Percentiles rank a stretch among this genome's conserved stretches.
These are phyloP conservation scores for Mantis religiosa DNA, from an alignment of 2,888 invertebrate genomes.

Conservation along the genomic window DNA sequence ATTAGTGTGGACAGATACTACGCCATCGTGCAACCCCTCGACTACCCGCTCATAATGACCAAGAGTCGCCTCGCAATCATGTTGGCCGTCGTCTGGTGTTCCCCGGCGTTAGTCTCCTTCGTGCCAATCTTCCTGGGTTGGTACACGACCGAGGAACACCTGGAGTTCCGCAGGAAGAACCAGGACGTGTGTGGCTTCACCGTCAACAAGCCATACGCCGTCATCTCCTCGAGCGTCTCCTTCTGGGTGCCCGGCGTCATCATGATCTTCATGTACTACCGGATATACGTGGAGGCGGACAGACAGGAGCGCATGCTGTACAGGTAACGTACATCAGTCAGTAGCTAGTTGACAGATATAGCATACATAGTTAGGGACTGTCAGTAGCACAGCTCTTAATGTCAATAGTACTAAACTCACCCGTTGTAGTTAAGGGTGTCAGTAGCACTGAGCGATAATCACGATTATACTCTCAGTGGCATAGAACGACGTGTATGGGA, in stretches of 20 bases:
- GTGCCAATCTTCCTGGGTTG: constrained; percentile 92
- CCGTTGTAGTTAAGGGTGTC: too few relatives aligned
- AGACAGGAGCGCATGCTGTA: constrained; percentile 45
- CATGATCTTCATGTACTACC: constrained; percentile 46
- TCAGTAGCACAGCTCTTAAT: too few relatives aligned
- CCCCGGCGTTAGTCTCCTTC: constrained; percentile 88
- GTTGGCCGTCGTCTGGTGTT: constrained; percentile 87
- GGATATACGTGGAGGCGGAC: constrained; percentile 45
- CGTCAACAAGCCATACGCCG: constrained; percentile 81
- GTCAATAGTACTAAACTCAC: too few relatives aligned
- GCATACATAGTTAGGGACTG: too few relatives aligned
- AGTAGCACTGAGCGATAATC: too few relatives aligned
- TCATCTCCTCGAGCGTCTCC: constrained; percentile 84
- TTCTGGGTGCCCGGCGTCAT: constrained; percentile 74
- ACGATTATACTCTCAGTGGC: too few relatives aligned
- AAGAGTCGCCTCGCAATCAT: constrained; percentile 73
- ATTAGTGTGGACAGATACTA: constrained; percentile 75
- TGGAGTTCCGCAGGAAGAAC: constrained; percentile 55
- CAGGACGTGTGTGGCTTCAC: constrained; percentile 79
- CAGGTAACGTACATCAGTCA: too few relatives aligned
- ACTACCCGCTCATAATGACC: constrained; percentile 92
- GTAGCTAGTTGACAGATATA: too few relatives aligned
- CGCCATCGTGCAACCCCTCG: constrained; percentile 88
- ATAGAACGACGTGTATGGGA: too few relatives aligned
- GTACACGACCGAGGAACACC: constrained; percentile 84